Base-by-base conservation (phyloP, 1,140 invertebrate genomes). In the Pristionchus pacificus region DNA sequence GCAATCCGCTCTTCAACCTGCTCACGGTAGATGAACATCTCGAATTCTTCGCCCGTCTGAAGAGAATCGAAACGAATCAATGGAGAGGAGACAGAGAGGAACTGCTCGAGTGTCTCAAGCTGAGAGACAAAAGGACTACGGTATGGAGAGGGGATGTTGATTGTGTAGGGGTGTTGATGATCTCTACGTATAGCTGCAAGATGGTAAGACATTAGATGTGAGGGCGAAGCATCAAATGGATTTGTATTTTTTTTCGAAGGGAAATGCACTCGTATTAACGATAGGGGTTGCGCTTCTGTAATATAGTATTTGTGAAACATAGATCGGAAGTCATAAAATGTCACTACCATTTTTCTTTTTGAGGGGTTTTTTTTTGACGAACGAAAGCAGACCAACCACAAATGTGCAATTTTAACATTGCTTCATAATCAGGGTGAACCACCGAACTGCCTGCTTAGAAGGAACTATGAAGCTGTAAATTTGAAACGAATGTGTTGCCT, bases 21-120 rank as follows among this genome's bases (percentile, higher is more conserved):
- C 33, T 75, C 58, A 75, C 74, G 13, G 74, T 75, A 24, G 19
- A 49, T 29, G 74, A 75, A 38, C 74, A 75, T 74, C 60, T 75
- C 15, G 60, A 59, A 49, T 61, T 75, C 0, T 59, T 68, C n/a
- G 31, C 74, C 38, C 64, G 62, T n/a, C 63, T 75, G 24, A 75
- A 75, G 60, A 70, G 72, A 31, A 71, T 72, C 14, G 66, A 65
- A 29, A n/a, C n/a, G n/a, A n/a, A n/a, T n/a, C 66, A 72, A n/a
- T 68, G 38, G 15, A 14, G 28, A 28, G 70, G 30, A 30, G 74
- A 73, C 30, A 60, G 57, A 32, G 32, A 75, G 28, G 30, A 74
- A 24, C 62, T 75, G 14, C 33, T 74, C 6, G 25, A 57, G 15
- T 57, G 58, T 24, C 33, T 72, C 13, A 59, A 57, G n/a, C 64